Base-by-base conservation (phyloP, 2,888 invertebrate genomes). In the Melinaea marsaeus region DNA sequence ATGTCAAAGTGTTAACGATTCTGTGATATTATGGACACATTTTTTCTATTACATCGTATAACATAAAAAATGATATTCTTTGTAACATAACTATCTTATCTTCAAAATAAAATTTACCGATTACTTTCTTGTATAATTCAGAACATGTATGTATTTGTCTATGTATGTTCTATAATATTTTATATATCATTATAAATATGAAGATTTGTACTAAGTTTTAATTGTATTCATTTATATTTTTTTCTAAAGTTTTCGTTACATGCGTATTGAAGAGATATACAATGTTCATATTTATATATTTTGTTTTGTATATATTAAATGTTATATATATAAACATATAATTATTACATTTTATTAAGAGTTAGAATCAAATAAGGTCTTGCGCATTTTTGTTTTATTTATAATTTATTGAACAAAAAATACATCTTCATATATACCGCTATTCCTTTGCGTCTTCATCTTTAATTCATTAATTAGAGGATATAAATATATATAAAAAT, bases 1-100 rank as follows among this genome's bases (percentile, higher is more conserved):
- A 60, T 63, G 57, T 61, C 65, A 58, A 13, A 22, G 34, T 62
- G 48, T 60, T 62, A 59, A 62, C 60, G 58, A 45, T 58, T 55
- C n/a, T 11, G 35, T 58, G 60, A 60, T 51, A 32, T 62, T 56
- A 57, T 46, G 13, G 46, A 32, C 2, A 37, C 11, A 34, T 63
- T 59, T 47, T 56, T 55, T 37, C 11, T 47, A 42, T n/a, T 22
- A 1, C 22, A 22, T 1, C 1, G 1, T 60, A 32, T 22, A 37
- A 46, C 34, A 46, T 13, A 22, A 22, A 9, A 56, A 22, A 22
- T 22, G 22, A 22, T 22, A 22, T 22, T 22, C 22, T 22, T 22
- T 22, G 1, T 22, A 22, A 22, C 22, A 22, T 1, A 22, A 22
- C 22, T 22, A 22, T 22, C 22, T 22, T 22, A 22, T 22, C 1